Percentiles rank a stretch among this genome's conserved stretches.
Evolutionary conservation across 2,888 invertebrate genomes (phyloP).

Genomic region (Athalia rosae): DNA sequence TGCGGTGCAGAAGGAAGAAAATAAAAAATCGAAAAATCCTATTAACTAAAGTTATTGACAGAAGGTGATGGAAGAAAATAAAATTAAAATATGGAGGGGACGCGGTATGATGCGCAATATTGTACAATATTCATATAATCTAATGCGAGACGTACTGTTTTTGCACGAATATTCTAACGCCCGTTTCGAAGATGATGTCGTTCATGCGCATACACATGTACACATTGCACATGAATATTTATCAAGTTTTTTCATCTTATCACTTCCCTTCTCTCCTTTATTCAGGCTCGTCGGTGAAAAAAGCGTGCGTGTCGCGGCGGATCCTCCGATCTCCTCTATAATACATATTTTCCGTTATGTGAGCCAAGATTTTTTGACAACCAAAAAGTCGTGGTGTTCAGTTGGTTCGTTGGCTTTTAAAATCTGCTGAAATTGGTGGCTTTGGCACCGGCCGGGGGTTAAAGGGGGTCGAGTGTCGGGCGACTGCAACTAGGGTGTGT

Average conservation of each 20-base stretch:
- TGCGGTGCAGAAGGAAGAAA: too few relatives aligned
- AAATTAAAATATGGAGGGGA: too few relatives aligned
- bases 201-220: too few relatives aligned
- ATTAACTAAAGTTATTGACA: too few relatives aligned
- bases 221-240: neutral
- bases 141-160: too few relatives aligned
- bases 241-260: neutral
- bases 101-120: too few relatives aligned
- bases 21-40: too few relatives aligned
- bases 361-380: conserved; percentile 12
- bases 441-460: conserved; percentile 53
- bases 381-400: conserved; percentile 54
- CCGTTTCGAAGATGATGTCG: too few relatives aligned
- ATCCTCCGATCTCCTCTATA: conserved; percentile 48
- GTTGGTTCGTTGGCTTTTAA: conserved; percentile 2
- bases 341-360: conserved; percentile 53
- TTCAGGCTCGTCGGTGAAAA: neutral
- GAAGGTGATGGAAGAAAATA: too few relatives aligned
- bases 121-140: too few relatives aligned
- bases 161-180: too few relatives aligned
- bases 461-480: conserved; percentile 42
- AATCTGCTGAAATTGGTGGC: conserved; percentile 57
- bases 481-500: neutral
- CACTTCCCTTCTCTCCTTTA: neutral
- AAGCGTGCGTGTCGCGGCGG: neutral